Conservation (phyloP, 2,888 invertebrate species). For the Anticlea derivata region DNA sequence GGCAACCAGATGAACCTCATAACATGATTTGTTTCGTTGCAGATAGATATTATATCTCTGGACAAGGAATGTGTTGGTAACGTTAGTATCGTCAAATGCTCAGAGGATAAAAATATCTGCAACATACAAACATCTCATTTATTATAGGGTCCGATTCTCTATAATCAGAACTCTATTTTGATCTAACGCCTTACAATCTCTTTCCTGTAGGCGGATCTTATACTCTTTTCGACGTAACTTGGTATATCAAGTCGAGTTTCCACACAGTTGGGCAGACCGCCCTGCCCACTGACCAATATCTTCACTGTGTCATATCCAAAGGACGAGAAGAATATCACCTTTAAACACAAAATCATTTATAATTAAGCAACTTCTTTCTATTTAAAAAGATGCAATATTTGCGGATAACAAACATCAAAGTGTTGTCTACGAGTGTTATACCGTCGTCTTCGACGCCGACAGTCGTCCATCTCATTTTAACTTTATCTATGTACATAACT, state of each 20-base stretch:
- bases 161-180: background rate
- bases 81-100: constrained; percentile 65
- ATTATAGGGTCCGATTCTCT: background rate
- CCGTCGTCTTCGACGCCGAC: too few species aligned
- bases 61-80: constrained; percentile 72
- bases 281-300: constrained; percentile 69
- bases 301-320: constrained; percentile 72
- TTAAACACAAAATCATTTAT: constrained; percentile 13
- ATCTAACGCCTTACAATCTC: constrained; percentile 58
- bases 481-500: too few species aligned
- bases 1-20: constrained; percentile 77
- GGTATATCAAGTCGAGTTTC: constrained; percentile 73
- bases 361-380: background rate
- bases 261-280: constrained; percentile 72
- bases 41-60: constrained; percentile 69
- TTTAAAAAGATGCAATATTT: too few species aligned
- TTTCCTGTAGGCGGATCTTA: constrained; percentile 58
- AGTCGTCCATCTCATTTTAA: too few species aligned
- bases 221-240: constrained; percentile 57
- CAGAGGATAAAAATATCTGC: constrained; percentile 69
- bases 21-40: constrained; percentile 69
- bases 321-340: constrained; percentile 66
- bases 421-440: too few species aligned
- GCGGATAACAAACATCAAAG: too few species aligned
- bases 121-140: constrained; percentile 15